These are phyloP conservation scores for Anarrhichthys ocellatus DNA, from an alignment of 2,113 vertebrate genomes.

Conservation along the genomic window DNA sequence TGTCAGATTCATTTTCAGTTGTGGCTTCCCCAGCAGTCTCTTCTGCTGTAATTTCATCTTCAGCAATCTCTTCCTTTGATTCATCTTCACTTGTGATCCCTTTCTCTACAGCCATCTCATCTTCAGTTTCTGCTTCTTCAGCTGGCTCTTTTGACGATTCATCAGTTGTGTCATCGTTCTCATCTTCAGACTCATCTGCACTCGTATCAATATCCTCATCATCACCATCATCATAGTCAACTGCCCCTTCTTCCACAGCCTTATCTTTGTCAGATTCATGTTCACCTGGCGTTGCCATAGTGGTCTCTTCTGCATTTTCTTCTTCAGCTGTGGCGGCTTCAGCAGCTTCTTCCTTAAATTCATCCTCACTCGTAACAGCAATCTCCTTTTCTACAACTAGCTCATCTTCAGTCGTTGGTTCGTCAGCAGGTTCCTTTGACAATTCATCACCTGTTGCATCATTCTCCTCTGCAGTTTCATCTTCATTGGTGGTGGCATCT, in stretches of 20 bases:
- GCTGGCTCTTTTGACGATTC: background rate
- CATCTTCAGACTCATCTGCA: constrained; percentile 20
- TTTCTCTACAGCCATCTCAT: background rate
- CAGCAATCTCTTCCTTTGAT: background rate
- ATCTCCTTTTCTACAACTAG: background rate
- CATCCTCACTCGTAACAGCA: no score
- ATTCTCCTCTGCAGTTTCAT: constrained; percentile 21
- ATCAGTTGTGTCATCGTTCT: constrained; percentile 34
- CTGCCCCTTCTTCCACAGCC: constrained; percentile 2
- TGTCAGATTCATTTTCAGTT: constrained; percentile 16
- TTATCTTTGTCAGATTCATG: constrained; percentile 5
- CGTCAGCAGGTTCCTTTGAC: constrained; percentile 16
- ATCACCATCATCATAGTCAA: background rate
- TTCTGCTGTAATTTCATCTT: constrained; percentile 24
- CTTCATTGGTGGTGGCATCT: constrained; percentile 32
- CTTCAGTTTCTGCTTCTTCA: background rate
- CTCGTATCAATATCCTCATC: constrained; percentile 14
- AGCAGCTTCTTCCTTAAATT: background rate
- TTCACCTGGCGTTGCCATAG: background rate
- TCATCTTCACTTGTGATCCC: background rate
- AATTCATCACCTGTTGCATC: background rate
- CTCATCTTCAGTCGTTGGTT: background rate
- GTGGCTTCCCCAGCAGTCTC: background rate
- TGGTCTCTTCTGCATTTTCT: background rate
- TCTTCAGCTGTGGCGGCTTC: background rate